phyloP scores from a whole-genome alignment of 2,113 vertebrate genomes.

The Neogobius melanostomus region DNA sequence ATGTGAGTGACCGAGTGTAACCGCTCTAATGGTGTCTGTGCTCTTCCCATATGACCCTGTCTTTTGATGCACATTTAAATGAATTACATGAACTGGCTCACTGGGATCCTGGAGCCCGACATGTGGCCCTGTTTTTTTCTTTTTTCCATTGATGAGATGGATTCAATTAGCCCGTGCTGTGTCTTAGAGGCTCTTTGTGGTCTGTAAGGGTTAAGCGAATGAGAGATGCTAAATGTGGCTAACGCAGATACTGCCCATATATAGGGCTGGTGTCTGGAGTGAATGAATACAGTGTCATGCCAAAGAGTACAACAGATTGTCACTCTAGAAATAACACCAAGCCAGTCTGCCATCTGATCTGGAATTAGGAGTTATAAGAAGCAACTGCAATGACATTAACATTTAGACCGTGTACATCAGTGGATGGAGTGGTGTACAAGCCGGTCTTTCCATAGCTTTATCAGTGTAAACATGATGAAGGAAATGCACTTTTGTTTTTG shows the following conservation, averaged over 20 bases:
- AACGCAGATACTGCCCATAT: slow-evolving; percentile 35
- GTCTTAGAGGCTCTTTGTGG: slow-evolving; percentile 49
- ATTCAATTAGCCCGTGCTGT: slow-evolving; percentile 60
- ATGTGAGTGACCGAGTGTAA: slow-evolving; percentile 9
- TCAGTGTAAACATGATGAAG: too few species aligned
- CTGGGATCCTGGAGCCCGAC: slow-evolving; percentile 46
- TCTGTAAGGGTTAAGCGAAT: slow-evolving; percentile 58
- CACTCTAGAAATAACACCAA: slow-evolving; percentile 44
- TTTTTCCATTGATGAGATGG: slow-evolving; percentile 41
- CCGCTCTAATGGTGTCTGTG: slow-evolving; percentile 35
- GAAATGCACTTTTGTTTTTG: slow-evolving; percentile 13
- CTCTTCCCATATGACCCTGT: slow-evolving; percentile 31
- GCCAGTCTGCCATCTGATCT: slow-evolving; percentile 42
- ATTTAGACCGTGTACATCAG: too few species aligned
- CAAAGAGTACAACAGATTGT: slow-evolving; percentile 25
- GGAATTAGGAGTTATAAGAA: slow-evolving; percentile 30
- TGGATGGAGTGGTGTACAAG: too few species aligned
- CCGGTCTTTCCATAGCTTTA: too few species aligned
- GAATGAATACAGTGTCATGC: slow-evolving; percentile 43
- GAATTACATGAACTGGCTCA: slow-evolving; percentile 54
- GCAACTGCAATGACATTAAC: slow-evolving; percentile 7
- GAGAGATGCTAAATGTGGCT: slow-evolving; percentile 34
- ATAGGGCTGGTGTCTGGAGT: slow-evolving; percentile 37
- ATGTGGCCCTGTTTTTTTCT: slow-evolving; percentile 39
- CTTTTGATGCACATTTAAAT: slow-evolving; percentile 62